These are phyloP conservation scores for Drosophila truncata DNA, from an alignment of 1,140 invertebrate genomes.

Conservation along the genomic window DNA sequence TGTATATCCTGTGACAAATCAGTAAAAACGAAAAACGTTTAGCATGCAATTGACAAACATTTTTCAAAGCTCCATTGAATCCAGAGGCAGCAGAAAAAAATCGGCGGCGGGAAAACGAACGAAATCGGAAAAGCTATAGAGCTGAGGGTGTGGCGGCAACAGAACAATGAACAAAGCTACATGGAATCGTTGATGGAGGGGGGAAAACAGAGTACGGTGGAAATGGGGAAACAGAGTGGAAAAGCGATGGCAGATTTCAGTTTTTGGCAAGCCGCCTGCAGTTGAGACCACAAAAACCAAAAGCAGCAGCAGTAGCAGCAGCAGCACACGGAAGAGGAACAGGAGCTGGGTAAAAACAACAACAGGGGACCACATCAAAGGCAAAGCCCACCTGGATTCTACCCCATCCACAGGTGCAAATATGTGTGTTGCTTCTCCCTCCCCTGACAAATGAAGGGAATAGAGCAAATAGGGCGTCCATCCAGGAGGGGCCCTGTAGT, in stretches of 20 bases:
- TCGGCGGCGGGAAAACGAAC: conserved; percentile 2
- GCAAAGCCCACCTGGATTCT: conserved; percentile 16
- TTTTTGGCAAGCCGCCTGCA: conserved; percentile 52
- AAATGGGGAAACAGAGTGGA: conserved; percentile 19
- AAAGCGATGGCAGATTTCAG: conserved; percentile 41
- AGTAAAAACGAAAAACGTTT: conserved; percentile 39
- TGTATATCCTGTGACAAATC: conserved; percentile 42
- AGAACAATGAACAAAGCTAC: conserved; percentile 52
- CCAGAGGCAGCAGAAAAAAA: conserved; percentile 3
- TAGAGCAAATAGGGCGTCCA: conserved; percentile 24
- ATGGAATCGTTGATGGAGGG: background rate
- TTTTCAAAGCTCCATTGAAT: conserved; percentile 50
- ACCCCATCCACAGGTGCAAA: conserved; percentile 56
- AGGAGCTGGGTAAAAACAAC: conserved; percentile 23
- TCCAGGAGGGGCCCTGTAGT: background rate
- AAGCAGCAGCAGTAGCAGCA: conserved; percentile 5
- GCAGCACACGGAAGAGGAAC: background rate
- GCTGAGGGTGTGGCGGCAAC: conserved; percentile 26
- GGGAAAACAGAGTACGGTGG: background rate
- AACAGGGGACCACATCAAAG: conserved; percentile 72
- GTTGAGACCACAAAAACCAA: conserved; percentile 52
- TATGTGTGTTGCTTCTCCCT: conserved; percentile 26
- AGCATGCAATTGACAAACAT: conserved; percentile 52
- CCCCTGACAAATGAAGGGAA: conserved; percentile 52
- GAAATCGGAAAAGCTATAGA: conserved; percentile 15